A percentile compares a stretch with the other conserved stretches of the same genome.
Conservation (phyloP, 2,113 vertebrate genomes). For the Prunella fulvescens region DNA sequence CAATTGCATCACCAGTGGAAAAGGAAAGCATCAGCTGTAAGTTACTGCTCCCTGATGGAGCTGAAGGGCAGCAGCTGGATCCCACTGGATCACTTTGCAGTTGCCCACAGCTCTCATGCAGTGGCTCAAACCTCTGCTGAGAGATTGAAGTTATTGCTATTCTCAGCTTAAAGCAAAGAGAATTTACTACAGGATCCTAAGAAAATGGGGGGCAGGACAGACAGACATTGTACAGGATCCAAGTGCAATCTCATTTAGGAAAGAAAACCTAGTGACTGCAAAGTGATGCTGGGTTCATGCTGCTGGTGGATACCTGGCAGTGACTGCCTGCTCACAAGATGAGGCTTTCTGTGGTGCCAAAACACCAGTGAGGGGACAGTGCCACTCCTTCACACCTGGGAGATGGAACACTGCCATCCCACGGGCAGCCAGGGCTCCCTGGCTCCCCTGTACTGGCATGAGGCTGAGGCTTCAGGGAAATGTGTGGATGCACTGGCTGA, state of each 20-base stretch:
- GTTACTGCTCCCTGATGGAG: background rate
- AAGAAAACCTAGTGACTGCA: background rate
- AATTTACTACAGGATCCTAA: background rate
- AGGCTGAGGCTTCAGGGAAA: background rate
- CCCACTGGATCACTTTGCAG: background rate
- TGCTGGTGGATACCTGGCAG: background rate
- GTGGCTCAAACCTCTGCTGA: background rate
- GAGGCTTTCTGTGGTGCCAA: background rate
- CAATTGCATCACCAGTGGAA: background rate
- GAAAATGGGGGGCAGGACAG: rapidly evolving
- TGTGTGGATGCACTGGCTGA: background rate
- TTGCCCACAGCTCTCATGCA: background rate
- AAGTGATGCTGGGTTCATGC: rapidly evolving
- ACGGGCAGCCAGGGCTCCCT: background rate
- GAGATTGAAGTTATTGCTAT: background rate
- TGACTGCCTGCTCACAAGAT: background rate
- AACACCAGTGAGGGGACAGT: background rate
- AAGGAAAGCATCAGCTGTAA: background rate
- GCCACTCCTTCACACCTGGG: background rate
- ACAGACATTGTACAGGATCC: background rate
- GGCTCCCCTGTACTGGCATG: rapidly evolving
- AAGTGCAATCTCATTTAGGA: background rate
- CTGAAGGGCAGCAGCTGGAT: background rate
- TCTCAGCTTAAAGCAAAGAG: background rate
- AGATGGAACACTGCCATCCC: background rate